Evolutionary conservation across 2,797 vertebrate species (phyloP).

Genomic region (Crypturellus tataupa): DNA sequence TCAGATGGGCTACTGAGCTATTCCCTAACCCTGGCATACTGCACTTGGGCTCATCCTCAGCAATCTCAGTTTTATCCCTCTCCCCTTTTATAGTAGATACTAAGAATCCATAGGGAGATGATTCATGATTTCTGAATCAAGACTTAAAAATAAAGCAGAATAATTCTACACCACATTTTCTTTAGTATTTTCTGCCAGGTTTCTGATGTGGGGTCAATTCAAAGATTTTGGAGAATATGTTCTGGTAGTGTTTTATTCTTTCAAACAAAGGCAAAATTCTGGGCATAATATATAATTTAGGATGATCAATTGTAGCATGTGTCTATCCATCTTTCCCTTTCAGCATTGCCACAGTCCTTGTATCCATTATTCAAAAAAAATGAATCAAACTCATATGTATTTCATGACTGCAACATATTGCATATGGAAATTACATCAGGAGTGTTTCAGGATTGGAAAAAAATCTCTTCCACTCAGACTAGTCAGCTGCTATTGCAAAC

Average conservation of each 20-base stretch:
- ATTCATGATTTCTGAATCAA: not conserved
- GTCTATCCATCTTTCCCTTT: not conserved
- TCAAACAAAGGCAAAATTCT: not conserved
- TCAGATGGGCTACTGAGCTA: no score
- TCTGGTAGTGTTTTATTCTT: not conserved
- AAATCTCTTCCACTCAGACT: not conserved
- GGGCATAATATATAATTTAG: not conserved
- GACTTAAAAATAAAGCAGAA: not conserved
- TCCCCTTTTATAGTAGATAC: not conserved
- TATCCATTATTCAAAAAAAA: not conserved
- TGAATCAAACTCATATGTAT: not conserved
- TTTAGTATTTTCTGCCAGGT: not conserved
- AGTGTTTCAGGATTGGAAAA: not conserved
- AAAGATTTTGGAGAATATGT: not conserved
- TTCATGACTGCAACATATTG: accelerated
- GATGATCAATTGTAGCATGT: not conserved
- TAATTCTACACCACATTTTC: not conserved
- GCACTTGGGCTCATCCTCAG: no score
- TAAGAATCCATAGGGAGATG: not conserved
- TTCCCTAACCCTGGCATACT: no score
- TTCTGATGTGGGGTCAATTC: not conserved
- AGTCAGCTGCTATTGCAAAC: not conserved
- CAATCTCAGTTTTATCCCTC: no score
- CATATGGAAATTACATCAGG: not conserved
- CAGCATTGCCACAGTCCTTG: accelerated